These are phyloP conservation scores for Heliconius charithonia DNA, from an alignment of 2,888 invertebrate genomes.

Conservation along the genomic window DNA sequence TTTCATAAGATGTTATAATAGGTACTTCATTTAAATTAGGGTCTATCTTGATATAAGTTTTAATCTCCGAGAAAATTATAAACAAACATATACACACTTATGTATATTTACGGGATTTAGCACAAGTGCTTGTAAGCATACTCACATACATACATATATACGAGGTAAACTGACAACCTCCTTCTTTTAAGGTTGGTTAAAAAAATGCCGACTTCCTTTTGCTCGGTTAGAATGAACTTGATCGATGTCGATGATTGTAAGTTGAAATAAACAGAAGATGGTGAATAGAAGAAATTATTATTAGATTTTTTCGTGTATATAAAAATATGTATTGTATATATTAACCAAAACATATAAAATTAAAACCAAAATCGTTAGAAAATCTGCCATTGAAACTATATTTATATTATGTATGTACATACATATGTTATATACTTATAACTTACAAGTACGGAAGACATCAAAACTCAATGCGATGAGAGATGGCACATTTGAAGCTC, in stretches of 20 bases:
- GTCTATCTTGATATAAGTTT: too few species aligned
- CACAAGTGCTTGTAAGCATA: too few species aligned
- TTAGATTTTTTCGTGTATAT: background rate
- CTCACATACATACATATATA: too few species aligned
- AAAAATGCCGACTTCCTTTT: background rate
- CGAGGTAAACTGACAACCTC: too few species aligned
- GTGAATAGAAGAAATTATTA: too few species aligned
- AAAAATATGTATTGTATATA: background rate
- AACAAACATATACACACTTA: too few species aligned
- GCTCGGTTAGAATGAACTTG: background rate
- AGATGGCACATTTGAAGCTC: slow-evolving; percentile 39
- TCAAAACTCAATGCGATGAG: slow-evolving; percentile 26
- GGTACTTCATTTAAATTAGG: too few species aligned
- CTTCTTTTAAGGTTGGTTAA: too few species aligned
- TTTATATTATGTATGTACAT: background rate
- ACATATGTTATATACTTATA: background rate
- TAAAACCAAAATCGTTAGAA: background rate
- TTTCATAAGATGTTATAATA: too few species aligned
- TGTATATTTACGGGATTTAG: too few species aligned
- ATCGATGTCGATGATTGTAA: background rate
- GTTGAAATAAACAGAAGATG: too few species aligned
- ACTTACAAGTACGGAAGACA: slow-evolving; percentile 22
- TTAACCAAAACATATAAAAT: background rate
- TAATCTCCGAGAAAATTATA: too few species aligned
- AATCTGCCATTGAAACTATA: background rate